Conservation (phyloP, 2,797 vertebrate species). For the Enteromius viviparus region DNA sequence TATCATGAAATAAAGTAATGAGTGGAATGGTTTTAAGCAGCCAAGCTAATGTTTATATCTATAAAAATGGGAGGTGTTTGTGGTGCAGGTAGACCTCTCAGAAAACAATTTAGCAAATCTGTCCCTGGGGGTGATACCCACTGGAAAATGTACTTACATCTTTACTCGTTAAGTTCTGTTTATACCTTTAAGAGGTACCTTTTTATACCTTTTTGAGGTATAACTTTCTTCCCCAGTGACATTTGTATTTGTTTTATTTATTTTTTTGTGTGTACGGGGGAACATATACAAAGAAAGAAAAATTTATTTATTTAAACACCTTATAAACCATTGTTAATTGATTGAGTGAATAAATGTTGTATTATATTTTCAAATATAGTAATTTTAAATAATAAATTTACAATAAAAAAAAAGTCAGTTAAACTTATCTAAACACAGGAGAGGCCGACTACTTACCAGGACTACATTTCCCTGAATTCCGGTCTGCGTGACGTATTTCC, state of each 20-base stretch:
- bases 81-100: background rate
- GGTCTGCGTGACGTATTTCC: conserved; percentile 79
- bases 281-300: background rate
- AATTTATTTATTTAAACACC: background rate
- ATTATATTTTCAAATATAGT: background rate
- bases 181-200: background rate
- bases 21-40: no score
- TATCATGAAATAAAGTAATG: background rate
- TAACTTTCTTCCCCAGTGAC: background rate
- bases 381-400: background rate
- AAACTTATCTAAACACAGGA: no score
- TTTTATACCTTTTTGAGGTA: background rate
- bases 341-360: background rate
- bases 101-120: background rate
- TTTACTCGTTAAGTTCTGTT: background rate
- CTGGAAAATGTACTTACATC: background rate
- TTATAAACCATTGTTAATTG: background rate
- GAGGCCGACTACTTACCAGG: conserved; percentile 13
- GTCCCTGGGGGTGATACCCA: background rate
- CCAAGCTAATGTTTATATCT: background rate
- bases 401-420: background rate
- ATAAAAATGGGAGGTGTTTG: background rate
- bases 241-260: background rate
- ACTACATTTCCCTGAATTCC: conserved; percentile 72
- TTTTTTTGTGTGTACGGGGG: background rate